These are phyloP conservation scores for Drosophila carrolli DNA, from an alignment of 1,140 invertebrate genomes.

Conservation along the genomic window DNA sequence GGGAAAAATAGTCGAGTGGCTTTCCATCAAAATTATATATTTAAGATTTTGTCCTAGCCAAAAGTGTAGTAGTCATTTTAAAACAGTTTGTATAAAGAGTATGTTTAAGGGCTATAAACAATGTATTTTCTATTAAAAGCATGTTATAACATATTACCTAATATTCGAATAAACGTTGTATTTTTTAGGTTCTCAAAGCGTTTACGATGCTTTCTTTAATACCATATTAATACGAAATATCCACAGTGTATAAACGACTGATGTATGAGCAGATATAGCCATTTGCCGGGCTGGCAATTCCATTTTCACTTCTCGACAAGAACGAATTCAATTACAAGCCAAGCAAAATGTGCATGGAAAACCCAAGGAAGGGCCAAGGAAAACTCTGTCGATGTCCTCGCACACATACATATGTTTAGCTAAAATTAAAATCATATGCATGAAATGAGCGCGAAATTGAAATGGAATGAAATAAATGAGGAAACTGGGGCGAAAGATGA, in stretches of 20 bases:
- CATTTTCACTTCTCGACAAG: constrained; percentile 53
- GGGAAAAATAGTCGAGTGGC: background rate
- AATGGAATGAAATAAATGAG: constrained; percentile 77
- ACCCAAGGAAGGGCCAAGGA: constrained; percentile 10
- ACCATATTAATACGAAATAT: too few relatives aligned
- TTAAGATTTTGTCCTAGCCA: background rate
- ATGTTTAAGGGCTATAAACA: too few relatives aligned
- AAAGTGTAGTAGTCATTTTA: too few relatives aligned
- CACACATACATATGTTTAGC: constrained; percentile 48
- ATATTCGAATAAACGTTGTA: too few relatives aligned
- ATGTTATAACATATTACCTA: too few relatives aligned
- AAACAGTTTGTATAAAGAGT: too few relatives aligned
- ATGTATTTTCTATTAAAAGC: too few relatives aligned
- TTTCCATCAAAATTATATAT: background rate
- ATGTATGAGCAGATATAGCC: constrained; percentile 36
- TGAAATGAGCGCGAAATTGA: constrained; percentile 81
- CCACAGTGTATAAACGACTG: constrained; percentile 9
- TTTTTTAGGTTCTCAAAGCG: too few relatives aligned
- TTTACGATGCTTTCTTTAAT: too few relatives aligned
- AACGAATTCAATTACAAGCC: constrained; percentile 75
- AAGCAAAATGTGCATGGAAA: constrained; percentile 48
- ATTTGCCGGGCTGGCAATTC: constrained; percentile 49
- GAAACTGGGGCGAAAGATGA: background rate
- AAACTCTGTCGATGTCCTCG: constrained; percentile 1
- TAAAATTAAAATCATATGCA: constrained; percentile 82